These are phyloP conservation scores for Nycticebus coucang DNA, from an alignment of 2,113 vertebrate species.

Conservation along the genomic window DNA sequence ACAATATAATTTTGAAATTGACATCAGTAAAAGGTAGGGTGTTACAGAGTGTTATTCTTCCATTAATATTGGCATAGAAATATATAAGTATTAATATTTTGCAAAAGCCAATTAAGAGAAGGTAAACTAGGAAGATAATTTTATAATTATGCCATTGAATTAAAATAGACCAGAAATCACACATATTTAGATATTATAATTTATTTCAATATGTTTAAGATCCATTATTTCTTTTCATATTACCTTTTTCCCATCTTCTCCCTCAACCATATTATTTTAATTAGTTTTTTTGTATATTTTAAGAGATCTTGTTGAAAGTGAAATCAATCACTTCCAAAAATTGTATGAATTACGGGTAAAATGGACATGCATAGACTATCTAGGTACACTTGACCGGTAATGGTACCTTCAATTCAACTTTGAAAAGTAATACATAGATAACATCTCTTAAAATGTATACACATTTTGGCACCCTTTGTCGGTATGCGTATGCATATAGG, in stretches of 20 bases:
- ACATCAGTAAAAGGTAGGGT: not conserved
- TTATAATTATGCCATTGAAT: slow-evolving; percentile 3
- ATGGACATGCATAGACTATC: no score
- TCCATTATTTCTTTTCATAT: not conserved
- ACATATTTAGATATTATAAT: not conserved
- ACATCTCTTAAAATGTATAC: no score
- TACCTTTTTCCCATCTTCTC: not conserved
- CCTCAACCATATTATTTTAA: not conserved
- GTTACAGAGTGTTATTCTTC: not conserved
- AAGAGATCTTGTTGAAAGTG: no score
- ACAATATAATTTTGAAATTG: not conserved
- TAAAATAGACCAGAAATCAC: slow-evolving; percentile 28
- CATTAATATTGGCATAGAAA: not conserved
- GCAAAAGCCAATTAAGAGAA: not conserved
- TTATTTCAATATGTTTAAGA: slow-evolving; percentile 9
- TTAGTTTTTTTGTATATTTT: not conserved
- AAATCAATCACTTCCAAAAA: no score
- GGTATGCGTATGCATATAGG: not conserved
- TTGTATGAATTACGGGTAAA: no score
- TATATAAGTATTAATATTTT: not conserved
- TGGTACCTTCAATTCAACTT: no score
- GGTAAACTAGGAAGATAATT: not conserved
- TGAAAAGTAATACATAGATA: no score
- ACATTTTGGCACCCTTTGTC: no score
- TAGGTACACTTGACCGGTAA: no score